Conservation (phyloP, 1,140 invertebrate genomes). For the Potamilus streckersoni region DNA sequence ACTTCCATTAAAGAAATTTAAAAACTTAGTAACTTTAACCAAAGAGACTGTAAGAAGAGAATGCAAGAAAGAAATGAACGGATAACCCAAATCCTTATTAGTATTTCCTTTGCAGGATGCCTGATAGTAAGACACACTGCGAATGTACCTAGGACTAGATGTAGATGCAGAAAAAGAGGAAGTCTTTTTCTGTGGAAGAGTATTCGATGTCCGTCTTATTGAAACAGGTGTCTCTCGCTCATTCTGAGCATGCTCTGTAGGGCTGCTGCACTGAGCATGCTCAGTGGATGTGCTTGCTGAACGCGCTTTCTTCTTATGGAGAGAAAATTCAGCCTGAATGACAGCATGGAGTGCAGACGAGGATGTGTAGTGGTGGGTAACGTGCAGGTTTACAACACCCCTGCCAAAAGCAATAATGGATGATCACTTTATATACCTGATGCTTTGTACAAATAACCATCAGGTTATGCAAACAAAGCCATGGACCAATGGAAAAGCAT, state of each 20-base stretch:
- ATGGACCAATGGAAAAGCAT: neutral
- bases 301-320: slow-evolving; percentile 21
- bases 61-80: too few species aligned
- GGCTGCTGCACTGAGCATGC: slow-evolving; percentile 7
- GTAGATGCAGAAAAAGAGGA: slow-evolving; percentile 18
- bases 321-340: slow-evolving; percentile 37
- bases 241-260: slow-evolving; percentile 8
- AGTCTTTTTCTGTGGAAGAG: slow-evolving; percentile 47
- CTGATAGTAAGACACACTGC: neutral
- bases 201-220: slow-evolving; percentile 34
- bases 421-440: neutral
- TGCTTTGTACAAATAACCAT: neutral
- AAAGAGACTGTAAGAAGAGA: too few species aligned
- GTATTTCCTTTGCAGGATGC: too few species aligned
- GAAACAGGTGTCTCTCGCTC: slow-evolving; percentile 27
- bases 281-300: slow-evolving; percentile 44
- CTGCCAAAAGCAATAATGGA: slow-evolving; percentile 47
- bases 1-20: too few species aligned
- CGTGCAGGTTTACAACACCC: slow-evolving; percentile 56
- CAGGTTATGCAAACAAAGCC: slow-evolving; percentile 2
- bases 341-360: slow-evolving; percentile 52
- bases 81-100: too few species aligned
- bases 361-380: slow-evolving; percentile 53
- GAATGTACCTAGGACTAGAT: slow-evolving; percentile 26
- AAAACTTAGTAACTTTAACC: too few species aligned